Percentiles rank a stretch among this genome's conserved stretches.
Conservation (phyloP, 1,140 invertebrate species). For the Eubasilissa regina region DNA sequence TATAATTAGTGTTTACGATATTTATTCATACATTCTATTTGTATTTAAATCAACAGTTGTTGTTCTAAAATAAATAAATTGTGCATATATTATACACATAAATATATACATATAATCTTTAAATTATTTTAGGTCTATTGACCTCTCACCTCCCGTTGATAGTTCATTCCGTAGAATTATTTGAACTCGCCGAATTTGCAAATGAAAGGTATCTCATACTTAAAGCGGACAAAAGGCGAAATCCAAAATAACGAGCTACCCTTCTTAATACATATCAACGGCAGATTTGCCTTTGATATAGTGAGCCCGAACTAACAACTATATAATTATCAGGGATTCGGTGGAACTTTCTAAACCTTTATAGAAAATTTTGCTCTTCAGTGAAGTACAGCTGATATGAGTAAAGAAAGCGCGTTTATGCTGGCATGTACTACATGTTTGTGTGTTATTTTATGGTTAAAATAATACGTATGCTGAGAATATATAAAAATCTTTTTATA, state of each 20-base stretch:
- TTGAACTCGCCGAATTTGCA: conserved; percentile 39
- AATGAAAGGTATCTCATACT: conserved; percentile 47
- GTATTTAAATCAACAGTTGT: no score
- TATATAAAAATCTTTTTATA: no score
- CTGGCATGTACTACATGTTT: no score
- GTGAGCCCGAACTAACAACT: conserved; percentile 35
- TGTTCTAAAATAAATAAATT: no score
- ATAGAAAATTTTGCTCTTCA: no score
- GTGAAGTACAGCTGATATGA: background rate
- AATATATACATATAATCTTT: no score
- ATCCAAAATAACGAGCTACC: conserved; percentile 45
- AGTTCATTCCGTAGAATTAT: conserved; percentile 30
- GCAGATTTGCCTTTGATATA: conserved; percentile 47
- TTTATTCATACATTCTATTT: no score
- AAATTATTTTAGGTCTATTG: background rate
- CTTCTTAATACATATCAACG: conserved; percentile 19
- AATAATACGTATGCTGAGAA: no score
- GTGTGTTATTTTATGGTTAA: no score
- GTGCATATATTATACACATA: no score
- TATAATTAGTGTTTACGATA: no score
- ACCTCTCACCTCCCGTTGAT: conserved; percentile 27
- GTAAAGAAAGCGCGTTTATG: no score
- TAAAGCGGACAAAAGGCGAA: conserved; percentile 38
- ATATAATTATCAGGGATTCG: conserved; percentile 35
- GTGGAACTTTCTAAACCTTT: background rate